phyloP scores from a whole-genome alignment of 2,113 vertebrate genomes.

The Percopsis transmontana region DNA sequence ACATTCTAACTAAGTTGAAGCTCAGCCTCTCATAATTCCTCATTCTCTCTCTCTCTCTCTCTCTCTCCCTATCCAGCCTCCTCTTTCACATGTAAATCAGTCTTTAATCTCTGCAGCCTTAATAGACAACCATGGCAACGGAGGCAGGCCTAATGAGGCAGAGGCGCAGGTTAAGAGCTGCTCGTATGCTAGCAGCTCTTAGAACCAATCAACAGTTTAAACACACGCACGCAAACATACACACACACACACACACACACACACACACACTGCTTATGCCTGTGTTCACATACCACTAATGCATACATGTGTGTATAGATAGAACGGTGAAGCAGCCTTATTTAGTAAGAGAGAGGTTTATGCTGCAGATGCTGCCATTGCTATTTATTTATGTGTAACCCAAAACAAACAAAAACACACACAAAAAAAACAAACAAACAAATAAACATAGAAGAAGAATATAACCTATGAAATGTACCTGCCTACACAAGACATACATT shows the following conservation, averaged over 20 bases:
- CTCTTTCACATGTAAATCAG: constrained; percentile 78
- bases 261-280: not conserved
- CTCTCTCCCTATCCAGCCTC: constrained; percentile 40
- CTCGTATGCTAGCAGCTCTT: constrained; percentile 51
- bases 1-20: too few species aligned
- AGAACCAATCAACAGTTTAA: constrained; percentile 62
- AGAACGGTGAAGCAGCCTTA: too few species aligned
- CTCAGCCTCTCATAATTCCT: not conserved
- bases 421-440: not conserved
- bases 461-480: too few species aligned
- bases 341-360: too few species aligned
- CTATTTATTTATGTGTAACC: too few species aligned
- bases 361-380: too few species aligned
- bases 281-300: not conserved
- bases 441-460: not conserved
- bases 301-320: too few species aligned
- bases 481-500: too few species aligned
- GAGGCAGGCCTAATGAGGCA: constrained; percentile 73
- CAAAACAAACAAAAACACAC: not conserved
- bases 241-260: constrained; percentile 2
- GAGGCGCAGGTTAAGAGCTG: constrained; percentile 70
- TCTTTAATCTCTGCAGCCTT: constrained; percentile 73
- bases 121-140: constrained; percentile 79
- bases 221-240: constrained; percentile 23
- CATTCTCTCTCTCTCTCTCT: constrained; percentile 24